Evolutionary conservation across 1,140 invertebrate genomes (phyloP).

Genomic region (Drosophila lacteicornis): DNA sequence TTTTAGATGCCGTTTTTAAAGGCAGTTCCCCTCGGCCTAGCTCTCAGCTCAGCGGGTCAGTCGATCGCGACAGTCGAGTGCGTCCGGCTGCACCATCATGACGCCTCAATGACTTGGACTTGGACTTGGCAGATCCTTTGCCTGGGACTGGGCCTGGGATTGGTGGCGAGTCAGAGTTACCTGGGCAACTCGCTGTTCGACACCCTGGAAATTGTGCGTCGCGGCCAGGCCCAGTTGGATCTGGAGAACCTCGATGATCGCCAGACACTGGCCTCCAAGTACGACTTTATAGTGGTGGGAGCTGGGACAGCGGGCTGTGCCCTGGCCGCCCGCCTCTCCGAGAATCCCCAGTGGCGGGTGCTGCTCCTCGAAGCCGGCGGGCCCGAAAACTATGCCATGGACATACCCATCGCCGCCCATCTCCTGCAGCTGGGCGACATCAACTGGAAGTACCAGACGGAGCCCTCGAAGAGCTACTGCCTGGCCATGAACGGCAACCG

Average conservation of each 20-base stretch:
- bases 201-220: slow-evolving; percentile 43
- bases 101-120: slow-evolving; percentile 13
- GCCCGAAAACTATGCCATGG: slow-evolving; percentile 88
- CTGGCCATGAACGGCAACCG: slow-evolving; percentile 85
- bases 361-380: slow-evolving; percentile 90
- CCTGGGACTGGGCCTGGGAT: not conserved
- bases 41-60: slow-evolving; percentile 14
- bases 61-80: slow-evolving; percentile 34
- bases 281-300: slow-evolving; percentile 90
- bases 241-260: slow-evolving; percentile 76
- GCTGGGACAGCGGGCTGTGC: slow-evolving; percentile 91
- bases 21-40: slow-evolving; percentile 5
- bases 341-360: slow-evolving; percentile 87
- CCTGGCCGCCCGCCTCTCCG: slow-evolving; percentile 88
- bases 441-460: slow-evolving; percentile 90
- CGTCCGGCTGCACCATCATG: slow-evolving; percentile 32
- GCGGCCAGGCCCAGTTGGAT: slow-evolving; percentile 61
- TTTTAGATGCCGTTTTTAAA: not conserved
- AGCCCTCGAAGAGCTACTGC: slow-evolving; percentile 85
- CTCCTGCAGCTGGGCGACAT: slow-evolving; percentile 87
- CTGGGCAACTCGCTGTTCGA: slow-evolving; percentile 40
- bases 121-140: not conserved
- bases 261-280: slow-evolving; percentile 78
- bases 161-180: slow-evolving; percentile 23
- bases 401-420: slow-evolving; percentile 88